Evolutionary conservation across 2,888 invertebrate genomes (phyloP).

Genomic region (Conomelus anceps): DNA sequence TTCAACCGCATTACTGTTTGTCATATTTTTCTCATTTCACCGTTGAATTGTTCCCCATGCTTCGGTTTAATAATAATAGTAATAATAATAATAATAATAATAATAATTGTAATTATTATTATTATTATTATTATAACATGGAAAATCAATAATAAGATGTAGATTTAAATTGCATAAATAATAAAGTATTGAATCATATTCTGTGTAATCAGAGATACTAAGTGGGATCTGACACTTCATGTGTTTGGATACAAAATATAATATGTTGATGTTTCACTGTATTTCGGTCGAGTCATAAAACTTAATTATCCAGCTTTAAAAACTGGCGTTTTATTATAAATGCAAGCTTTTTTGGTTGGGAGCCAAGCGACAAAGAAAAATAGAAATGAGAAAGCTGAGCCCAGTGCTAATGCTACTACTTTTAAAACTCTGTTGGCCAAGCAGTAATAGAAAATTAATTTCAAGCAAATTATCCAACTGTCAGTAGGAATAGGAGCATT

Average conservation of each 20-base stretch:
- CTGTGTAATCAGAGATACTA: not conserved
- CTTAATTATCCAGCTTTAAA: not conserved
- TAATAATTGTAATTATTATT: too few species aligned
- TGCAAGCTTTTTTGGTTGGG: not conserved
- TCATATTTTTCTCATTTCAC: too few species aligned
- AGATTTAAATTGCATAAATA: too few species aligned
- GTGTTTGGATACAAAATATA: not conserved
- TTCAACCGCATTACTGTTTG: too few species aligned
- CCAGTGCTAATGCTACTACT: not conserved
- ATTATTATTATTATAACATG: too few species aligned
- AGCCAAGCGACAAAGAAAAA: not conserved
- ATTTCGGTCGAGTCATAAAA: not conserved
- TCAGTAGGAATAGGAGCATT: not conserved
- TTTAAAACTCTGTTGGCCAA: not conserved
- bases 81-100: too few species aligned
- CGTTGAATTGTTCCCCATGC: too few species aligned
- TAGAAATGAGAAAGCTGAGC: not conserved
- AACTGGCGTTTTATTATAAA: not conserved
- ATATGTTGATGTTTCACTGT: not conserved
- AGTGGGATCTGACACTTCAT: not conserved
- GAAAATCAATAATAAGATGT: too few species aligned
- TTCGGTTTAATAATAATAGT: too few species aligned
- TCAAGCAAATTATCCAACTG: not conserved
- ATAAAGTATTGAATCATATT: not conserved
- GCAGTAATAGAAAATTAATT: not conserved